Evolutionary conservation across 2,888 invertebrate species (phyloP).

Genomic region (Amaurobius ferox): DNA sequence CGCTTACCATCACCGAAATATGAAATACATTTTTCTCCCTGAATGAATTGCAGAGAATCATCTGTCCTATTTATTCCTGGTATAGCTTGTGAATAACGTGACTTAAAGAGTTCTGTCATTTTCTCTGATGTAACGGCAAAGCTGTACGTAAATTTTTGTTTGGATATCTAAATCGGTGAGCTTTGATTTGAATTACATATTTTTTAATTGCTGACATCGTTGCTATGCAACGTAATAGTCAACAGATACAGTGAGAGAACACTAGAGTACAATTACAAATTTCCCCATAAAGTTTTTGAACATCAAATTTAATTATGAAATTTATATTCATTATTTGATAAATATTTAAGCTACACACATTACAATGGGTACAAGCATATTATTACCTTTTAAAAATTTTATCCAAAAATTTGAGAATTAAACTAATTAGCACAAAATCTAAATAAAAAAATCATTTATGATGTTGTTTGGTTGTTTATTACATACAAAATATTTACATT

Average conservation of each 20-base stretch:
- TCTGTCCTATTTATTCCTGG: conserved; percentile 54
- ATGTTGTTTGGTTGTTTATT: no score
- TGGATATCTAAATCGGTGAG: not conserved
- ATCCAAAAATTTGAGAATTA: no score
- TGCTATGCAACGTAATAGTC: not conserved
- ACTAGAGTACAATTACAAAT: no score
- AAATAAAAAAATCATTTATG: no score
- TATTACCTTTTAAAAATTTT: no score
- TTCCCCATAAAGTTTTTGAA: no score
- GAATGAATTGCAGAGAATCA: conserved; percentile 31
- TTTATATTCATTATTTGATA: no score
- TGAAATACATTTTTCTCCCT: conserved; percentile 27
- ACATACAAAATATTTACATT: no score
- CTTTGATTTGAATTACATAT: not conserved
- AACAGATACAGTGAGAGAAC: not conserved
- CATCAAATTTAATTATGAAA: no score
- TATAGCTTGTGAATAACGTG: conserved; percentile 36
- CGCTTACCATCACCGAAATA: conserved; percentile 47
- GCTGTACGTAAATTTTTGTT: not conserved
- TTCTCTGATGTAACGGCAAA: not conserved
- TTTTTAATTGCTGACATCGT: not conserved
- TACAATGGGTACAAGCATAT: no score
- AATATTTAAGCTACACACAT: no score
- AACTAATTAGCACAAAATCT: no score
- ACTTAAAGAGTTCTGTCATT: conserved; percentile 33